Conservation (phyloP, 2,888 invertebrate species). For the Osedax fenrisi region DNA sequence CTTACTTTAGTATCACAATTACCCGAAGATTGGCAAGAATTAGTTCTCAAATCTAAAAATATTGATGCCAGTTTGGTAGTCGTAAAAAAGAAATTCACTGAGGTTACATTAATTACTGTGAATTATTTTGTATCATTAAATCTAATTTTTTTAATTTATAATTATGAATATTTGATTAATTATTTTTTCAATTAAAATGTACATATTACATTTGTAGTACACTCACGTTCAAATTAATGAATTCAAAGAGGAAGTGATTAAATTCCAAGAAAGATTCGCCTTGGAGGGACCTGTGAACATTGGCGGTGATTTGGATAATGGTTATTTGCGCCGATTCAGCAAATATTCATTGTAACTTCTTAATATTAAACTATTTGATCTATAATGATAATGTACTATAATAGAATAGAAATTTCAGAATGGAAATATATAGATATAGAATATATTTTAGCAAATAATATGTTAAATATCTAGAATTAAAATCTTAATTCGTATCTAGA, state of each 20-base stretch:
- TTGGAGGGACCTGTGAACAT: conserved; percentile 68
- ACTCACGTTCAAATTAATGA: conserved; percentile 65
- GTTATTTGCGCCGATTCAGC: too few species aligned
- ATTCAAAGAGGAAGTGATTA: conserved; percentile 57
- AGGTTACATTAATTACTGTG: conserved; percentile 44
- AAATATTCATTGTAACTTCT: too few species aligned
- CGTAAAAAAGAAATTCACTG: conserved; percentile 75
- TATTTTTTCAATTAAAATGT: not conserved
- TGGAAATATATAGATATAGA: too few species aligned
- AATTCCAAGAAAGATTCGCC: conserved; percentile 65
- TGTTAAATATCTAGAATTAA: too few species aligned
- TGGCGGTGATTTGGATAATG: conserved; percentile 65
- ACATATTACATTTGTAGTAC: conserved; percentile 51
- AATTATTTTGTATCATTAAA: too few species aligned
- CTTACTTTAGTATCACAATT: conserved; percentile 41
- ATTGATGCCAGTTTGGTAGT: conserved; percentile 53
- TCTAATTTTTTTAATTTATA: too few species aligned
- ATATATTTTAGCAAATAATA: too few species aligned
- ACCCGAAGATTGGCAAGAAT: conserved; percentile 47
- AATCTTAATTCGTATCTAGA: too few species aligned
- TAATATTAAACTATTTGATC: too few species aligned
- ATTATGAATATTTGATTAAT: not conserved
- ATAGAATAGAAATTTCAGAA: too few species aligned
- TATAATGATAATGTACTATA: too few species aligned
- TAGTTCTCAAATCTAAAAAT: conserved; percentile 50